phyloP scores from a whole-genome alignment of 2,113 vertebrate species.

The Caranx melampygus region DNA sequence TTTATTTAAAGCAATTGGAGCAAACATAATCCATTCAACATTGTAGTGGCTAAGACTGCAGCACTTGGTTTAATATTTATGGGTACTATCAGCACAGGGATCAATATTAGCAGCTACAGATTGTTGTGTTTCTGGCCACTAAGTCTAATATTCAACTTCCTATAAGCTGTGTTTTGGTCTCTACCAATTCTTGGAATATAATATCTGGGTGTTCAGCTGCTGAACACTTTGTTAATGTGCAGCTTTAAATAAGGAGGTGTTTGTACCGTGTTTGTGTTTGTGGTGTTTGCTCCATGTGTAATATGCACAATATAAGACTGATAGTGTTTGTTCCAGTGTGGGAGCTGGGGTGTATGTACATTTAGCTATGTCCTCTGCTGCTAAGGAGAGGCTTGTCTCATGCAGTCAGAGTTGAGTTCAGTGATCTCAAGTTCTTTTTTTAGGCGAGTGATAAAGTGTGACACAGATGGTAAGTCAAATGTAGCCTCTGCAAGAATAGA shows the following conservation, averaged over 20 bases:
- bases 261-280: not conserved
- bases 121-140: not conserved
- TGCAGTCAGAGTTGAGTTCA: not conserved
- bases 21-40: too few species aligned
- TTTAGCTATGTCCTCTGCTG: not conserved
- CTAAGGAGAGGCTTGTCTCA: not conserved
- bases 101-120: not conserved
- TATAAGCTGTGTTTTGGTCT: not conserved
- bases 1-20: too few species aligned
- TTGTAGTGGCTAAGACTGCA: too few species aligned
- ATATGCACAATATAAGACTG: not conserved
- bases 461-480: conserved; percentile 28
- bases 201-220: not conserved
- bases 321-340: not conserved
- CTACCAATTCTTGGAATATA: not conserved
- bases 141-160: not conserved
- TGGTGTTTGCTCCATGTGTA: not conserved
- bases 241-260: too few species aligned
- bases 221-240: not conserved
- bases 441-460: conserved; percentile 16
- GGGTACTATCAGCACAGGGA: not conserved
- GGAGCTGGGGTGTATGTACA: not conserved
- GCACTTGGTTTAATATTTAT: not conserved
- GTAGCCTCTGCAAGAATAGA: not conserved
- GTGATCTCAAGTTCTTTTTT: conserved; percentile 15